Evolutionary conservation across 1,140 invertebrate species (phyloP), one percentile per base, ranked within the genome.

Genomic region (Eciton burchellii): DNA sequence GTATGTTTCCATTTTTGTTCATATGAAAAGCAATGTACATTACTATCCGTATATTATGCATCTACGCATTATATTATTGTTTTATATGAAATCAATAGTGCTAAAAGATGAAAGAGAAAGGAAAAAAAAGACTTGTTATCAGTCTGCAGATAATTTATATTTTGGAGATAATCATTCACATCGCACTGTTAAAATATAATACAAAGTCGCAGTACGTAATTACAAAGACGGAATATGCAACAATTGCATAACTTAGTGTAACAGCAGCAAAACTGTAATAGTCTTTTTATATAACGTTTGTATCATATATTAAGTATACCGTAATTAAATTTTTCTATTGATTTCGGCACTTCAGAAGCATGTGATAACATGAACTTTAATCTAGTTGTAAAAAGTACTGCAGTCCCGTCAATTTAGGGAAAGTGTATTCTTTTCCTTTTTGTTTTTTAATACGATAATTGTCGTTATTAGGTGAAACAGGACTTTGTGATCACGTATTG

Each of bases 281-380:
- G 35, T 35, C 24, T 88, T 88, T 88, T 85, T 88, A 56, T 88
- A 56, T 88, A 88, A 85, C 49, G 11, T 79, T 79, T 79, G 52
- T 79, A 77, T 82, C 71, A 84, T 26, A 47, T 62, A 72, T 76
- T 82, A 74, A 84, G 41, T 77, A 6, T 6, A 77, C 49, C 29
- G 59, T 81, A 86, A 84, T 71, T 57, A 65, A 71, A 41, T 56
- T 83, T 56, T 83, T 59, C 52, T 29, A 68, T 85, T 14, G n/a
- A 45, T 84, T 49, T 21, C 26, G 54, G 19, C 52, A 81, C 35
- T 2, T 82, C 45, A 74, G 24, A 79, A 35, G 54, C 49, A 81
- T 59, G 71, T 71, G 43, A 83, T 81, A 73, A 59, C 63, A 60
- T 76, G 35, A 45, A 72, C 35, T 81, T 77, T 82, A 49, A 52